phyloP scores from a whole-genome alignment of 2,888 invertebrate genomes.

The Ormyrus pomaceus region DNA sequence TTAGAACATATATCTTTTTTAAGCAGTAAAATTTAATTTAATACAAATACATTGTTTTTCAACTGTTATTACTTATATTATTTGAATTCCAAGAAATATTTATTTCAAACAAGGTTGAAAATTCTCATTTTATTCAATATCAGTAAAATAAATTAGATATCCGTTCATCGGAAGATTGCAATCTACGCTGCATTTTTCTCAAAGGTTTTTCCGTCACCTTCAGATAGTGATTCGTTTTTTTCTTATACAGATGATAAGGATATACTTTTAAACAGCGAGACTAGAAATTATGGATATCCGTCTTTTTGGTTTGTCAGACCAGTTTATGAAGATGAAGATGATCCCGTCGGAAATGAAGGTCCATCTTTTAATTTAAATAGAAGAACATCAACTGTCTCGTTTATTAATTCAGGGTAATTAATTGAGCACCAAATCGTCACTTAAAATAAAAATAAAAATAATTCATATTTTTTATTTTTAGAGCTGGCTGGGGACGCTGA shows the following conservation, averaged over 20 bases:
- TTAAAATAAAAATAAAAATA: neutral
- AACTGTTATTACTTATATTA: neutral
- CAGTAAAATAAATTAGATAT: constrained; percentile 8
- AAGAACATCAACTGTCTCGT: constrained; percentile 57
- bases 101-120: neutral
- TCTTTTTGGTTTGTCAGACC: constrained; percentile 62
- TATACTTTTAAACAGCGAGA: constrained; percentile 52
- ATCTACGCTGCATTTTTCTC: neutral
- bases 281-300: constrained; percentile 57
- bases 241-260: constrained; percentile 56
- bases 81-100: neutral
- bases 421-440: neutral
- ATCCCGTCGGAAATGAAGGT: constrained; percentile 51
- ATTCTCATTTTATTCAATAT: neutral
- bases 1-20: neutral
- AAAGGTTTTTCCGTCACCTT: neutral
- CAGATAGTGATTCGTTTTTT: neutral
- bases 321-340: constrained; percentile 59
- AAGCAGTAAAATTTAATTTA: neutral
- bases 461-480: constrained; percentile 46
- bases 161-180: constrained; percentile 1
- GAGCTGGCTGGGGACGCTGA: constrained; percentile 66
- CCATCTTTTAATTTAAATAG: constrained; percentile 24
- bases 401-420: constrained; percentile 61
- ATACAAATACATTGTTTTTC: neutral